Evolutionary conservation across 2,113 vertebrate species (phyloP).

Genomic region (Zapus hudsonius): DNA sequence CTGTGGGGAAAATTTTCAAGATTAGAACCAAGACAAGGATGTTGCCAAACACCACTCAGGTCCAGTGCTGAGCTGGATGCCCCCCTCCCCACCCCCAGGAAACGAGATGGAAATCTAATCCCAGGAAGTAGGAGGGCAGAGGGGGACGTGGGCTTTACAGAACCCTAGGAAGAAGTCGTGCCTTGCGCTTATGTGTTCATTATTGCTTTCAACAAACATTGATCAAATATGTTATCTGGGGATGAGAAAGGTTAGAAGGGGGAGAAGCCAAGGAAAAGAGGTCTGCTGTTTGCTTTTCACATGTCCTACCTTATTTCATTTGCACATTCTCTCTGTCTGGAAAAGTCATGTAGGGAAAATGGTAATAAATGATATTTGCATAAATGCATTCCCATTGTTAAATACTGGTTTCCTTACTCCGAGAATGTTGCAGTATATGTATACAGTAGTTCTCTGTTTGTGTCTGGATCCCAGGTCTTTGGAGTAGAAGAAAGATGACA

Average conservation of each 20-base stretch:
- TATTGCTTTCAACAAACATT: background rate
- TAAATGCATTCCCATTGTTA: slow-evolving; percentile 35
- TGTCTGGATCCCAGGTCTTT: background rate
- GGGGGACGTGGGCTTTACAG: background rate
- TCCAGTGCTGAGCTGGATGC: too few species aligned
- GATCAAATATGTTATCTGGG: background rate
- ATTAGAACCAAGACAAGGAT: background rate
- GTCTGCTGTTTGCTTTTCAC: background rate
- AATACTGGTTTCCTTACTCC: slow-evolving; percentile 12
- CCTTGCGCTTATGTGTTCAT: background rate
- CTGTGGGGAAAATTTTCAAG: background rate
- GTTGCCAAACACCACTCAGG: background rate
- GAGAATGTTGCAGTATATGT: background rate
- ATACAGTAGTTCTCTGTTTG: background rate
- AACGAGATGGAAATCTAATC: background rate
- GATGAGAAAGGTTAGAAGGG: background rate
- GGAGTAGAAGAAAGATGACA: background rate
- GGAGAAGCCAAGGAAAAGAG: background rate
- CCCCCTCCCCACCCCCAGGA: too few species aligned
- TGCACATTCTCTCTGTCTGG: background rate
- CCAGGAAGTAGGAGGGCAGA: background rate
- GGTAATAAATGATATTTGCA: background rate
- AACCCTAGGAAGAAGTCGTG: background rate
- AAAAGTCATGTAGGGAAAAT: background rate
- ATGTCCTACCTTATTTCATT: background rate